Conservation (phyloP, 2,888 invertebrate genomes). For the Aleiodes alternator region DNA sequence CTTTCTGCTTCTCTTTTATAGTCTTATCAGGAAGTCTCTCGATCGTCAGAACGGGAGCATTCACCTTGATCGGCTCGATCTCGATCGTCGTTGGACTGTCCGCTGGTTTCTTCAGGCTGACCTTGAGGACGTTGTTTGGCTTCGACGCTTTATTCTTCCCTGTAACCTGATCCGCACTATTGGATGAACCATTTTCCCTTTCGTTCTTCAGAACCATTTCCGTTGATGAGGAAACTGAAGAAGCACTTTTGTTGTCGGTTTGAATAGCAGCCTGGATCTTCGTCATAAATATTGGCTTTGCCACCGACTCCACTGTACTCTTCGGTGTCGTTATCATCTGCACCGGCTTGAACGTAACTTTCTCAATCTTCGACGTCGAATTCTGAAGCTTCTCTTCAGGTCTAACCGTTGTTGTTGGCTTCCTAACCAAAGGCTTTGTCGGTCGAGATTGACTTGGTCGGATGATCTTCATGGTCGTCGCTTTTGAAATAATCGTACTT, state of each 20-base stretch:
- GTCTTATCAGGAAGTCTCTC: constrained; percentile 61
- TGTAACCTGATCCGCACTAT: constrained; percentile 49
- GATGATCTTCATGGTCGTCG: constrained; percentile 52
- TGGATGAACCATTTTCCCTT: constrained; percentile 17
- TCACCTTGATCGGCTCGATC: constrained; percentile 65
- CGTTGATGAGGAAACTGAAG: constrained; percentile 12
- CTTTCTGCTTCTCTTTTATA: constrained; percentile 52
- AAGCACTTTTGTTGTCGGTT: constrained; percentile 75
- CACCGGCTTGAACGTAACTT: constrained; percentile 70
- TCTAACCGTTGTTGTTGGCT: constrained; percentile 53
- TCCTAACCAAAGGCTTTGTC: constrained; percentile 57
- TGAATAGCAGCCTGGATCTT: constrained; percentile 81
- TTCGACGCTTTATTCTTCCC: constrained; percentile 61
- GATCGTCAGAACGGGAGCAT: constrained; percentile 63
- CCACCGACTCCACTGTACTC: constrained; percentile 56
- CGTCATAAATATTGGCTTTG: constrained; percentile 73
- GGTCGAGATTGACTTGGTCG: constrained; percentile 43
- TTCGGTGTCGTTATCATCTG: constrained; percentile 63
- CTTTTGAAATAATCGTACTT: constrained; percentile 55
- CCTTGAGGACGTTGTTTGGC: constrained; percentile 65
- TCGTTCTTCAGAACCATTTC: constrained; percentile 32
- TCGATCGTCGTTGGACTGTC: constrained; percentile 64
- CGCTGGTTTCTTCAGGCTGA: constrained; percentile 66
- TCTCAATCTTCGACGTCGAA: constrained; percentile 69
- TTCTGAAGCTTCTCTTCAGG: constrained; percentile 55